Percentiles rank a stretch among this genome's conserved stretches.
Evolutionary conservation across 2,113 vertebrate species (phyloP).

Genomic region (Myrmecobius fasciatus): DNA sequence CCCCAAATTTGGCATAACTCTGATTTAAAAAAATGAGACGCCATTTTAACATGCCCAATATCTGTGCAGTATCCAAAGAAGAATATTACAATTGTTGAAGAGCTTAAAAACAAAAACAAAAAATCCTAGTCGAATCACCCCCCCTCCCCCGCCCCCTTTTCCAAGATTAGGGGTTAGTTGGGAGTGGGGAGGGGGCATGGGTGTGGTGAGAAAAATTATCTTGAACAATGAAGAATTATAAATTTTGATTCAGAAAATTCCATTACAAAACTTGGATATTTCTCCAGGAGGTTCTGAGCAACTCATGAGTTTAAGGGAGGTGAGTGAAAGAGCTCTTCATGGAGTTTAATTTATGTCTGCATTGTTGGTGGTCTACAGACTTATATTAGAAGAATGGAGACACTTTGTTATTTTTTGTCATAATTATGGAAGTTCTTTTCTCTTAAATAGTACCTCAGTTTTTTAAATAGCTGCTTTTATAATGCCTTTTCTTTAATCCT

Average conservation of each 20-base stretch:
- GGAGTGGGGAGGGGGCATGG: not conserved
- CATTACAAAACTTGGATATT: not conserved
- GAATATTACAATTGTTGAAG: not conserved
- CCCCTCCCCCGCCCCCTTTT: not conserved
- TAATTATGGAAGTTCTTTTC: not conserved
- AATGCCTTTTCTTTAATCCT: not conserved
- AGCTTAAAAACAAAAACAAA: not conserved
- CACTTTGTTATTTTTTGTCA: constrained; percentile 33
- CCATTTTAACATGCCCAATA: not conserved
- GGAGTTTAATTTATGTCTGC: constrained; percentile 59
- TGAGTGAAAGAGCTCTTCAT: not conserved
- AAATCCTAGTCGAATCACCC: not conserved
- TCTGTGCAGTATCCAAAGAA: not conserved
- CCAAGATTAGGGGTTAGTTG: not conserved
- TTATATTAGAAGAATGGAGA: constrained; percentile 47
- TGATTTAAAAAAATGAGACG: not conserved
- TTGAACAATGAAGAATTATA: constrained; percentile 9
- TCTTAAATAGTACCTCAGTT: not conserved
- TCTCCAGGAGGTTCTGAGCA: not conserved
- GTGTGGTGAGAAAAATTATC: constrained; percentile 38
- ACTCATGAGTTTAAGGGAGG: not conserved
- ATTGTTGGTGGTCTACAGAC: constrained; percentile 10
- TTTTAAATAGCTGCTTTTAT: not conserved
- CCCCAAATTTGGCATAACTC: not conserved
- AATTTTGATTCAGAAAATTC: constrained; percentile 60